A percentile compares a stretch with the other conserved stretches of the same genome.
Evolutionary conservation across 2,797 vertebrate species (phyloP).

Genomic region (Anguilla megastoma): DNA sequence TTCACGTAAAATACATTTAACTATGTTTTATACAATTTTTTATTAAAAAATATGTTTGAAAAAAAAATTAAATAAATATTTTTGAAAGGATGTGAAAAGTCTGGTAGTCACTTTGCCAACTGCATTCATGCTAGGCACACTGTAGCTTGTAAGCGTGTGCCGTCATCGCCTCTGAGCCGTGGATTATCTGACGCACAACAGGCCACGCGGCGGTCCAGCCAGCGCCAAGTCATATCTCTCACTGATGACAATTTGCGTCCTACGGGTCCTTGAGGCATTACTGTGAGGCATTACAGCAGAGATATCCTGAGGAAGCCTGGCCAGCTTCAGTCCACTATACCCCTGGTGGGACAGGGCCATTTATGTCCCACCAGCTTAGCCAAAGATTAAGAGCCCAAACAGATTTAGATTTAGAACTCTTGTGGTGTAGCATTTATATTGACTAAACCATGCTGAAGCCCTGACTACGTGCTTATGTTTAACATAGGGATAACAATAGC

Average conservation of each 20-base stretch:
- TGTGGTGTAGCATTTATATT: too few relatives aligned
- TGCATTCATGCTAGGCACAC: not conserved
- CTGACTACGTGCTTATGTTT: too few relatives aligned
- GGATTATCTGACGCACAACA: slow-evolving; percentile 35
- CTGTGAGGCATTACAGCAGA: not conserved
- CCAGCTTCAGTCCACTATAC: not conserved
- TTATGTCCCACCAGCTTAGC: not conserved
- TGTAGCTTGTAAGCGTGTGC: not conserved
- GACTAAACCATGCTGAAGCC: too few relatives aligned
- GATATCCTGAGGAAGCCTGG: not conserved
- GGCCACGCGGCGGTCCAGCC: not conserved
- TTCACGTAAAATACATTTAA: too few relatives aligned
- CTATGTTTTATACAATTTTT: not conserved
- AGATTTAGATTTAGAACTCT: not conserved
- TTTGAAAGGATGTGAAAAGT: not conserved
- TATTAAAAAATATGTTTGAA: not conserved
- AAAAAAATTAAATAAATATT: not conserved
- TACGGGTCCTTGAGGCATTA: not conserved
- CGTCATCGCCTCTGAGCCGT: not conserved
- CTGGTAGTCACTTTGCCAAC: not conserved
- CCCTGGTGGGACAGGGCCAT: not conserved
- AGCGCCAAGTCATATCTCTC: not conserved
- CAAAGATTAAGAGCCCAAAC: not conserved
- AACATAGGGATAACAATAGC: too few relatives aligned
- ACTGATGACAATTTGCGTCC: not conserved